phyloP scores from a whole-genome alignment of 2,113 vertebrate genomes.

The Manacus vitellinus region DNA sequence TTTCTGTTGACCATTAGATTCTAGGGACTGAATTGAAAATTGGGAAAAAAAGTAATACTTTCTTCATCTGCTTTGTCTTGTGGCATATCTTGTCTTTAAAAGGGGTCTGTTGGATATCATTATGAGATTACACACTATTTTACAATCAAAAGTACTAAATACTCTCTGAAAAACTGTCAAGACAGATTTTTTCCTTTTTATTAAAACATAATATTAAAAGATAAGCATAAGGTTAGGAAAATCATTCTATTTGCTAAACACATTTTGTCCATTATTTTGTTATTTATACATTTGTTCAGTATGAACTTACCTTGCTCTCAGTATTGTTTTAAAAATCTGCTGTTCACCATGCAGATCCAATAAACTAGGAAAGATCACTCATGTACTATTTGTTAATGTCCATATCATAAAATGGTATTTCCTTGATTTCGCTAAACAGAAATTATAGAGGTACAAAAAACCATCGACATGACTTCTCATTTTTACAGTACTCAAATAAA shows the following conservation, averaged over 20 bases:
- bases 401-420: not conserved
- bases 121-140: not conserved
- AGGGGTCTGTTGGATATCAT: accelerated
- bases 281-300: not conserved
- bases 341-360: not conserved
- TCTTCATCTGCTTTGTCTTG: not conserved
- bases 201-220: not conserved
- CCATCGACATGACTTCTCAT: not conserved
- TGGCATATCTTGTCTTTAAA: not conserved
- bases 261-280: not conserved
- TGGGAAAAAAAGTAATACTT: not conserved
- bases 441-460: not conserved
- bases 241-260: not conserved
- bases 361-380: not conserved
- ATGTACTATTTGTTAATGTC: not conserved
- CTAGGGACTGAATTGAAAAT: not conserved
- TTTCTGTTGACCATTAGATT: not conserved
- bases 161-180: not conserved
- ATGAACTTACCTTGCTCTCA: not conserved
- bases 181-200: not conserved
- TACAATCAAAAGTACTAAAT: not conserved
- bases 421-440: not conserved
- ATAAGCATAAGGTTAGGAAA: not conserved
- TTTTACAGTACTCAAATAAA: not conserved
- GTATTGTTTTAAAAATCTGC: not conserved